These are phyloP conservation scores for Atopsyche davidsoni DNA, from an alignment of 1,140 invertebrate genomes.

Conservation along the genomic window DNA sequence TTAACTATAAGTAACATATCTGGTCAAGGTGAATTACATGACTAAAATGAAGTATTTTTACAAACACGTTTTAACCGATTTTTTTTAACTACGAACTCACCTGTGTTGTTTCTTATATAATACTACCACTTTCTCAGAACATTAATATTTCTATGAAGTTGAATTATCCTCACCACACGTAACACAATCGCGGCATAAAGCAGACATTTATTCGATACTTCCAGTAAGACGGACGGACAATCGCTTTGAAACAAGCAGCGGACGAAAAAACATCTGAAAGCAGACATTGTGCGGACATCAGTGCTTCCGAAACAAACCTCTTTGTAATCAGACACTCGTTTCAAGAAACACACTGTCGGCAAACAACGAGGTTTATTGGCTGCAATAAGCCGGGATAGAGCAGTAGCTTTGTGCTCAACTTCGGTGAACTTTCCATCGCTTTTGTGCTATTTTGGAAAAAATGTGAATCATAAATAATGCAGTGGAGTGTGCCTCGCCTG, in stretches of 20 bases:
- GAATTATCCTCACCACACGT: constrained; percentile 21
- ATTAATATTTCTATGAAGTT: constrained; percentile 16
- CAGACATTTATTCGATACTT: constrained; percentile 7
- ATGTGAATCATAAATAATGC: no score
- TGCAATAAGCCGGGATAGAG: constrained; percentile 22
- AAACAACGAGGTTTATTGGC: constrained; percentile 17
- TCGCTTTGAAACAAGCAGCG: constrained; percentile 16
- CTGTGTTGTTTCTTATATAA: no score
- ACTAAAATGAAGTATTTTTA: neutral
- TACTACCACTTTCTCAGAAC: constrained; percentile 20
- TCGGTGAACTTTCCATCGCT: constrained; percentile 17
- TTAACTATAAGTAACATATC: neutral
- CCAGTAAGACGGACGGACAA: constrained; percentile 4
- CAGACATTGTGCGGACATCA: constrained; percentile 14
- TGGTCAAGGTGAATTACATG: neutral
- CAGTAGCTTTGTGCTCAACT: constrained; percentile 1
- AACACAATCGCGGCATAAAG: constrained; percentile 18
- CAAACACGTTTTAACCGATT: neutral
- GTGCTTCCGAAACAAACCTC: constrained; percentile 14
- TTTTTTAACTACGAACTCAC: no score
- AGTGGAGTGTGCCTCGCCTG: no score
- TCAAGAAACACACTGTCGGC: neutral
- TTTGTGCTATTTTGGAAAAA: constrained; percentile 9
- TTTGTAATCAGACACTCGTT: constrained; percentile 12
- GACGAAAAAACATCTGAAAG: constrained; percentile 3